Evolutionary conservation across 1,140 invertebrate genomes (phyloP).

Genomic region (Drosophila bipectinata): DNA sequence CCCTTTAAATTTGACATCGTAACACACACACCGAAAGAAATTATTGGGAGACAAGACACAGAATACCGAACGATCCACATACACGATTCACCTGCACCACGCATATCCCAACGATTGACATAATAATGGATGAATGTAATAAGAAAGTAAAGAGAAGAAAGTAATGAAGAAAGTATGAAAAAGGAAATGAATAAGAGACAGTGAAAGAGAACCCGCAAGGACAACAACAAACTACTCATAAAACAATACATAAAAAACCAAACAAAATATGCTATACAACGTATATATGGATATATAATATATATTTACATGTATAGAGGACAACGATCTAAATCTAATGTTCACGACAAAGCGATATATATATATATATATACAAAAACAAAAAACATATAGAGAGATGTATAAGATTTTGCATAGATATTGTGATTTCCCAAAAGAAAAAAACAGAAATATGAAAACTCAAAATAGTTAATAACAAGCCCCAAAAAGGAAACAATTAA

Average conservation of each 20-base stretch:
- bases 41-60: constrained; percentile 16
- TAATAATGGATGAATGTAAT: constrained; percentile 13
- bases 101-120: constrained; percentile 79
- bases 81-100: constrained; percentile 67
- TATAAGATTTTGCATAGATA: constrained; percentile 76
- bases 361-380: constrained; percentile 41
- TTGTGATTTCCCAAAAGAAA: constrained; percentile 64
- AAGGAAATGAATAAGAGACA: constrained; percentile 4
- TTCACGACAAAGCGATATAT: constrained; percentile 58
- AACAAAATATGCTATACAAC: constrained; percentile 45
- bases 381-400: constrained; percentile 54
- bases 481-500: constrained; percentile 15
- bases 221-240: constrained; percentile 23
- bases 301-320: constrained; percentile 71
- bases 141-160: constrained; percentile 4
- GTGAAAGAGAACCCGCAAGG: constrained; percentile 6
- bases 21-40: not conserved
- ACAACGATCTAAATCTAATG: constrained; percentile 69
- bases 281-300: constrained; percentile 52
- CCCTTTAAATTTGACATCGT: not conserved
- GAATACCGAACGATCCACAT: constrained; percentile 42
- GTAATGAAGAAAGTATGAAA: not conserved
- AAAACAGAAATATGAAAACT: constrained; percentile 39
- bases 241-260: constrained; percentile 35
- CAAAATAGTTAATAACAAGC: constrained; percentile 58